Base-by-base conservation (phyloP, 1,140 invertebrate genomes). In the Philopotamus ludificatus region DNA sequence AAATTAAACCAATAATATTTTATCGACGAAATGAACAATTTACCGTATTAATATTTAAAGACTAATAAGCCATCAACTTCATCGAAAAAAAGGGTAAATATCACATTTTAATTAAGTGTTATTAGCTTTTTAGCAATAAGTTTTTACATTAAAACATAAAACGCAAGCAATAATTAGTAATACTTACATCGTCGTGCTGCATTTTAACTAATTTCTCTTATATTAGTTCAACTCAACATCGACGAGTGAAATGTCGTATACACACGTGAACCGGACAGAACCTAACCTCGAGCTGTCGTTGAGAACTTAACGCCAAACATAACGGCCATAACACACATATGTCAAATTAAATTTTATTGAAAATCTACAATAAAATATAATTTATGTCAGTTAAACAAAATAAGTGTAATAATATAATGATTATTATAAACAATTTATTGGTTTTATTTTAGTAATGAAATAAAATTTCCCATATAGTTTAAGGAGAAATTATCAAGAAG, bases 131-230 rank as follows among this genome's bases (percentile, higher is more conserved):
- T 7, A 50, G 21, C 0, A 49, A 61, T 18, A 12, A 3, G n/a
- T 25, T 4, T 9, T 42, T 4, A 42, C 2, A 59, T 7, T 61
- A 8, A 28, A 61, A 47, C 23, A 49, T 47, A 21, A 23, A 2
- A 45, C 54, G 28, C 4, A 34, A 12, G 12, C 12, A 12, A 34
- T 12, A 49, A 15, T 23, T 49, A 12, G 49, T 49, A 23, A 55
- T 60, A 82, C 85, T 85, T 76, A 89, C 89, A 75, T 90, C 89
- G 75, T 90, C 89, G 79, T 89, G 86, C 72, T 90, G 89, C 89
- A 90, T 90, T 34, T 34, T 34, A 7, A 34, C 4, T 34, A 7
- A 34, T 34, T 34, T 34, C 4, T 34, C 4, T 4, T 7, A 34
- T 34, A 34, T 34, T 34, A n/a, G n/a, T n/a, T n/a, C n/a, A n/a